Conservation (phyloP, 2,113 vertebrate species). For the Furnarius figulus region DNA sequence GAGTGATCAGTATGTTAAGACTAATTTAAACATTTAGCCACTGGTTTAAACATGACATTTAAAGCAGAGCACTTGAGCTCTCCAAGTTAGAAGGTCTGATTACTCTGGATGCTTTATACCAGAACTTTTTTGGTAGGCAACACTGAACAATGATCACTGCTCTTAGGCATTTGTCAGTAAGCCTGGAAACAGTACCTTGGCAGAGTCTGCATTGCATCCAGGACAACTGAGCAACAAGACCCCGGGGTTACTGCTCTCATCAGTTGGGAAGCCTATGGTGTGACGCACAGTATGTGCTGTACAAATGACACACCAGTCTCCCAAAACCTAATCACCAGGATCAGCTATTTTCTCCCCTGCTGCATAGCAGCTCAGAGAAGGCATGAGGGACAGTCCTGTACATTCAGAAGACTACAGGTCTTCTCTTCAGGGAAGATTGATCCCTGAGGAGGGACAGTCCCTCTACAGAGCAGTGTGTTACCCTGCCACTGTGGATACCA, state of each 20-base stretch:
- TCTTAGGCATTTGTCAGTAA: background rate
- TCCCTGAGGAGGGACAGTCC: background rate
- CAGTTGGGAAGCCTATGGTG: background rate
- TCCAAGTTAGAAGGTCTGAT: background rate
- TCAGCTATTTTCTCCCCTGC: background rate
- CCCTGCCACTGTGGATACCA: background rate
- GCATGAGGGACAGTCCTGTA: background rate
- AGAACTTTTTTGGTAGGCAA: background rate
- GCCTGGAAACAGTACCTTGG: background rate
- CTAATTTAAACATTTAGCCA: background rate
- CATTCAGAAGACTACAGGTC: background rate
- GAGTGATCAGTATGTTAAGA: background rate
- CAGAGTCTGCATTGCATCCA: background rate
- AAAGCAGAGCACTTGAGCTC: background rate
- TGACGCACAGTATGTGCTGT: fast-evolving
- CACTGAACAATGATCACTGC: background rate
- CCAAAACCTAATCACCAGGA: background rate
- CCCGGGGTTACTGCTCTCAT: background rate
- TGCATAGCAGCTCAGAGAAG: background rate
- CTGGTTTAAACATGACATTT: background rate
- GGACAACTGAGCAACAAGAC: background rate
- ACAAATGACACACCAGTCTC: background rate
- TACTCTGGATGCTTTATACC: background rate
- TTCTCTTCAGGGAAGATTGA: background rate
- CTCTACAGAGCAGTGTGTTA: background rate